phyloP scores from a whole-genome alignment of 2,888 invertebrate species.

The Platycheirus rosarum region DNA sequence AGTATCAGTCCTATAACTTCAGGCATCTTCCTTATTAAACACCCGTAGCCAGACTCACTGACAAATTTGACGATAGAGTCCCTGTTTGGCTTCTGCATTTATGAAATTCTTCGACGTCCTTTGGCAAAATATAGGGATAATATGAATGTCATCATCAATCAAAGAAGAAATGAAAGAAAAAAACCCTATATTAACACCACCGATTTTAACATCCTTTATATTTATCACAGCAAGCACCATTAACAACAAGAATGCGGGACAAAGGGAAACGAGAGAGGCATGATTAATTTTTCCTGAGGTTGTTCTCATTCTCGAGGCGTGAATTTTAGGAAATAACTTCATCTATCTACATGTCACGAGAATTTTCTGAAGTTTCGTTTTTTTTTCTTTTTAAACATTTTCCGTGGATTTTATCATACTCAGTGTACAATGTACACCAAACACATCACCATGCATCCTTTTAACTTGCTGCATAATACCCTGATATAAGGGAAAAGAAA shows the following conservation, averaged over 20 bases:
- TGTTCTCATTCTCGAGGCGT: slow-evolving; percentile 67
- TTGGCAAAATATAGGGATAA: slow-evolving; percentile 68
- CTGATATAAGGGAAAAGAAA: slow-evolving; percentile 12
- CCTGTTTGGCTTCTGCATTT: slow-evolving; percentile 48
- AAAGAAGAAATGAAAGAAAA: slow-evolving; percentile 66
- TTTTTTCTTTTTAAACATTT: slow-evolving; percentile 36
- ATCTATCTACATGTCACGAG: slow-evolving; percentile 70
- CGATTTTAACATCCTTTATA: slow-evolving; percentile 53
- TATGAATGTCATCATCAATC: slow-evolving; percentile 74
- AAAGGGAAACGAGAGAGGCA: slow-evolving; percentile 41
- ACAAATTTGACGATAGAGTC: slow-evolving; percentile 46
- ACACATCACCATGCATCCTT: background rate
- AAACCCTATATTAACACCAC: slow-evolving; percentile 35
- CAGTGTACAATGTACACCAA: slow-evolving; percentile 7
- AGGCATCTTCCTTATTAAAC: slow-evolving; percentile 1
- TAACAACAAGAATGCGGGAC: slow-evolving; percentile 14
- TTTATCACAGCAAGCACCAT: slow-evolving; percentile 55
- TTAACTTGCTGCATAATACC: slow-evolving; percentile 4
- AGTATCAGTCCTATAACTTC: background rate
- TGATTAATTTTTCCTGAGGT: slow-evolving; percentile 71
- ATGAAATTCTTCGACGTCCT: slow-evolving; percentile 69
- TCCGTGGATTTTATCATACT: slow-evolving; percentile 40
- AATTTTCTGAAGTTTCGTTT: slow-evolving; percentile 34
- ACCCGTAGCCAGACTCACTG: slow-evolving; percentile 7
- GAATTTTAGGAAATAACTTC: slow-evolving; percentile 71